A percentile compares a stretch with the other conserved stretches of the same genome.
Evolutionary conservation across 2,113 vertebrate genomes (phyloP).

Genomic region (Callipepla squamata): DNA sequence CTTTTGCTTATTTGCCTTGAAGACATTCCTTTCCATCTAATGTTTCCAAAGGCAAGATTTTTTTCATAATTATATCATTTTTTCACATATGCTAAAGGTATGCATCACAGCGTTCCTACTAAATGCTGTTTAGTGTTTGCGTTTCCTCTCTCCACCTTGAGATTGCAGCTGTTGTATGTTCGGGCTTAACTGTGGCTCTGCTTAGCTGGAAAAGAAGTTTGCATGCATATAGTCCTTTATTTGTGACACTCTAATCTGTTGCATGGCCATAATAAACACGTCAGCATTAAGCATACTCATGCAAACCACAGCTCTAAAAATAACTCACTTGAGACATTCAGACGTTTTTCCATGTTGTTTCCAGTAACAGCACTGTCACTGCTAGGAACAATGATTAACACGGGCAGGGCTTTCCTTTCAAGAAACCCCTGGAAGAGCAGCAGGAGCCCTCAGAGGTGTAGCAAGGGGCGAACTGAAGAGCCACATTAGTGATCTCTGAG

Average conservation of each 20-base stretch:
- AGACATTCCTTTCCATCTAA: background rate
- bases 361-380: background rate
- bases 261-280: slow-evolving; percentile 2
- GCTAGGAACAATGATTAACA: background rate
- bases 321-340: background rate
- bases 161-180: background rate
- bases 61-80: background rate
- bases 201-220: background rate
- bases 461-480: background rate
- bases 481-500: background rate
- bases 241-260: background rate
- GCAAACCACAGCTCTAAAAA: background rate
- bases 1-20: background rate
- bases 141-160: background rate
- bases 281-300: background rate
- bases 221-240: background rate
- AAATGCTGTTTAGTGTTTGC: background rate
- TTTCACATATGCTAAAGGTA: background rate
- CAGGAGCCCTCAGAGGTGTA: background rate
- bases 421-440: background rate
- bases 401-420: background rate
- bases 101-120: background rate
- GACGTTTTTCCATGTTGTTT: background rate
- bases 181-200: background rate
- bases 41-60: background rate